phyloP scores from a whole-genome alignment of 2,888 invertebrate genomes.

The Nomada goodeniana region DNA sequence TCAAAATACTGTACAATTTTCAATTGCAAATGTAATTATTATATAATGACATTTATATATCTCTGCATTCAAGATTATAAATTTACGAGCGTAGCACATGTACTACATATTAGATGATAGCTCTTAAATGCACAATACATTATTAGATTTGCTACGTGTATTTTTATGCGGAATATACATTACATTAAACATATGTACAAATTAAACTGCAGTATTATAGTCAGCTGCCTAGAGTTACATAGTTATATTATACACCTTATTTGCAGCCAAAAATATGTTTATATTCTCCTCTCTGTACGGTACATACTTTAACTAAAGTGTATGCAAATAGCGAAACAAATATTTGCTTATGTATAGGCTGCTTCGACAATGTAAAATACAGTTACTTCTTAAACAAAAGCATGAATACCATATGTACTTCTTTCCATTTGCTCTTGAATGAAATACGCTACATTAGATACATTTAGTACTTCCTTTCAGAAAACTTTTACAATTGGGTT shows the following conservation, averaged over 20 bases:
- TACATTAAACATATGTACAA: conserved; percentile 63
- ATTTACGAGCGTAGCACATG: neutral
- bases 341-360: conserved; percentile 31
- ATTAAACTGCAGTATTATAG: conserved; percentile 33
- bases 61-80: conserved; percentile 30
- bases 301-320: conserved; percentile 21
- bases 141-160: conserved; percentile 51
- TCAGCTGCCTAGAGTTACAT: conserved; percentile 26
- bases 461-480: conserved; percentile 46
- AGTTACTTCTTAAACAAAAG: conserved; percentile 32
- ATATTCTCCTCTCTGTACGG: conserved; percentile 1
- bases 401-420: conserved; percentile 25
- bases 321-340: conserved; percentile 50
- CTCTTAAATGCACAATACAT: conserved; percentile 51
- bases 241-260: conserved; percentile 45
- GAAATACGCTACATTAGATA: conserved; percentile 31
- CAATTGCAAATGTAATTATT: conserved; percentile 2
- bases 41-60: conserved; percentile 5
- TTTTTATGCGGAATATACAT: conserved; percentile 67
- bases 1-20: conserved; percentile 3
- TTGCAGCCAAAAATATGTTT: conserved; percentile 50
- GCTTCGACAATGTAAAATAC: conserved; percentile 31
- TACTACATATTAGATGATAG: conserved; percentile 18
- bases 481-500: conserved; percentile 61
- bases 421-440: conserved; percentile 15